A percentile compares a stretch with the other conserved stretches of the same genome.
phyloP scores from a whole-genome alignment of 1,140 invertebrate species.

The Coelopa frigida region DNA sequence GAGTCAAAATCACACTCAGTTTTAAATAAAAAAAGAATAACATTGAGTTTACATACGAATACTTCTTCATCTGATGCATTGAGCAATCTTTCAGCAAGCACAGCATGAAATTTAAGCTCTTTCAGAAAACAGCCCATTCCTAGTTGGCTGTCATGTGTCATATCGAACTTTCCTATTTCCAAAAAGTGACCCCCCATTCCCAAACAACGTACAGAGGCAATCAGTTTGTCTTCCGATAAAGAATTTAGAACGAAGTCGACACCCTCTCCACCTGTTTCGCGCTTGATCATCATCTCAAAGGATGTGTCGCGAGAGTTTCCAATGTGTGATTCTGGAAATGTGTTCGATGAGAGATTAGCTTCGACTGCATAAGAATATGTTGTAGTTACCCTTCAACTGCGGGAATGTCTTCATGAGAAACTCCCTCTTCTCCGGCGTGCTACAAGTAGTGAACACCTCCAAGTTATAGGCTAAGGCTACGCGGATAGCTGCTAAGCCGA shows the following conservation, averaged over 20 bases:
- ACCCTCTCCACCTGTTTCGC: conserved; percentile 54
- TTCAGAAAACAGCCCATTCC: conserved; percentile 71
- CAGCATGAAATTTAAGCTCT: conserved; percentile 81
- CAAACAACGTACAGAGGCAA: conserved; percentile 71
- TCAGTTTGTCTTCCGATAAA: conserved; percentile 58
- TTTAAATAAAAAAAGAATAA: conserved; percentile 25
- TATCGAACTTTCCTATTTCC: conserved; percentile 73
- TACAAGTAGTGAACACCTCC: conserved; percentile 67
- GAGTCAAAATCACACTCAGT: conserved; percentile 22
- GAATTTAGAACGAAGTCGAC: conserved; percentile 65
- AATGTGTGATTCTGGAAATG: conserved; percentile 49
- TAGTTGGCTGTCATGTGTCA: conserved; percentile 56
- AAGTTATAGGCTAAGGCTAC: conserved; percentile 66
- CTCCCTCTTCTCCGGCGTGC: conserved; percentile 64
- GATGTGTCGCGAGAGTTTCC: conserved; percentile 56
- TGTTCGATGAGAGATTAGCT: too few species aligned
- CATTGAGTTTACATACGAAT: conserved; percentile 35
- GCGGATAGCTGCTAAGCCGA: conserved; percentile 79
- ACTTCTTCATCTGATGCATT: conserved; percentile 46
- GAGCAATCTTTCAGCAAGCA: conserved; percentile 74
- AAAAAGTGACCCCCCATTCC: conserved; percentile 60
- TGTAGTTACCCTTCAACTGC: conserved; percentile 51
- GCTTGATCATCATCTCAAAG: conserved; percentile 54
- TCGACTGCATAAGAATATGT: too few species aligned
- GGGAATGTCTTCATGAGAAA: conserved; percentile 71